phyloP scores from a whole-genome alignment of 1,140 invertebrate species.

The Leptinotarsa lineolata region DNA sequence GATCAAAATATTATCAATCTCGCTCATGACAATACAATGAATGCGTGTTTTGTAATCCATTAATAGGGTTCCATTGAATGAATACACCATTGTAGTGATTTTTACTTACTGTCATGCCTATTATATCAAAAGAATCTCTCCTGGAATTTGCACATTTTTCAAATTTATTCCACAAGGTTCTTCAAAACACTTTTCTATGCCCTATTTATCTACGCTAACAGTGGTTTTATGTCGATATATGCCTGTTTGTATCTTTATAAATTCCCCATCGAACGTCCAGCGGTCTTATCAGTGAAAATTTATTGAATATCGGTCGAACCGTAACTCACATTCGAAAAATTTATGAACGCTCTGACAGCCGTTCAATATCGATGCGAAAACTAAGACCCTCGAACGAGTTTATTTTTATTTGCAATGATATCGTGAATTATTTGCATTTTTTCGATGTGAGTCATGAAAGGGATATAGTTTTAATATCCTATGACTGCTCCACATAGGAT shows the following conservation, averaged over 20 bases:
- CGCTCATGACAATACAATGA: no score
- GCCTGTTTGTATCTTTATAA: constrained; percentile 4
- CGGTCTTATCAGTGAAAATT: constrained; percentile 3
- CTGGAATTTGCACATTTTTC: no score
- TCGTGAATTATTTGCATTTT: background rate
- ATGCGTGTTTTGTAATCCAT: no score
- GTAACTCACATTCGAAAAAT: background rate
- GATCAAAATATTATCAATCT: no score
- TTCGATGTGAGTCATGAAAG: background rate
- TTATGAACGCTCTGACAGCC: background rate
- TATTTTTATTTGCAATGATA: background rate
- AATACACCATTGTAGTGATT: no score
- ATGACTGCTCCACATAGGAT: background rate
- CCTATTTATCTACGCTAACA: no score
- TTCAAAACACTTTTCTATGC: no score
- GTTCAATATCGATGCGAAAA: constrained; percentile 6
- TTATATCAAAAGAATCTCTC: no score
- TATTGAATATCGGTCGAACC: background rate
- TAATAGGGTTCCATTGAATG: no score
- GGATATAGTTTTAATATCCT: background rate
- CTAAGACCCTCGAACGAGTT: background rate
- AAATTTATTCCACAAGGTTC: no score
- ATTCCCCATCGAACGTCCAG: background rate
- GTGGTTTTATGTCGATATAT: background rate
- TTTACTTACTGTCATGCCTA: no score